A percentile compares a stretch with the other conserved stretches of the same genome.
These are phyloP conservation scores for Falco columbarius DNA, from an alignment of 2,797 vertebrate species.

Conservation along the genomic window DNA sequence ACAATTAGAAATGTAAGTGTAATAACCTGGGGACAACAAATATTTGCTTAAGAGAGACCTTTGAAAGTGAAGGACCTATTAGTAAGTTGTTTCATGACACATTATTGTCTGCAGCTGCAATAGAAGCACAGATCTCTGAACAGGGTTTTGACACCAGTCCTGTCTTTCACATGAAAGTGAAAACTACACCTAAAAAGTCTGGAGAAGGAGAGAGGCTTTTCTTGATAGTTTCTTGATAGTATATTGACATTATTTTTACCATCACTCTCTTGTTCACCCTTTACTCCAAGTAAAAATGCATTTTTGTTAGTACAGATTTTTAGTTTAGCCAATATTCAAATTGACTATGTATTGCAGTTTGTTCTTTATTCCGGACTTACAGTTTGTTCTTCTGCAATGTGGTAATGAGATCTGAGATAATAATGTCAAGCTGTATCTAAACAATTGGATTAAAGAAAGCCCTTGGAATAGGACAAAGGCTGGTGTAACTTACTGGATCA, in stretches of 20 bases:
- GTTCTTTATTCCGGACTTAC: slow-evolving; percentile 35
- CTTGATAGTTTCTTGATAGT: neutral
- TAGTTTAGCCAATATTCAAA: neutral
- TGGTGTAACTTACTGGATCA: slow-evolving; percentile 42
- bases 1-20: neutral
- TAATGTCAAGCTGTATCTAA: slow-evolving; percentile 57
- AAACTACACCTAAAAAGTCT: neutral
- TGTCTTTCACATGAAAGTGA: neutral
- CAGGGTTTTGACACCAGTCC: neutral
- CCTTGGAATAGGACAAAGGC: slow-evolving; percentile 63
- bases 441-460: slow-evolving; percentile 69
- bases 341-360: neutral
- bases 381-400: slow-evolving; percentile 31
- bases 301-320: neutral
- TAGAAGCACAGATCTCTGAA: neutral
- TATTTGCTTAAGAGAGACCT: neutral
- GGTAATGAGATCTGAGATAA: slow-evolving; percentile 67
- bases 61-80: neutral
- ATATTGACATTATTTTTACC: neutral
- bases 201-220: neutral
- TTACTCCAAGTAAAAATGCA: neutral
- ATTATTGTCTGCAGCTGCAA: neutral
- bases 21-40: neutral
- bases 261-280: neutral
- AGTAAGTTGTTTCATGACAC: neutral